Evolutionary conservation across 1,140 invertebrate species (phyloP).

Genomic region (Ceratina calcarata): DNA sequence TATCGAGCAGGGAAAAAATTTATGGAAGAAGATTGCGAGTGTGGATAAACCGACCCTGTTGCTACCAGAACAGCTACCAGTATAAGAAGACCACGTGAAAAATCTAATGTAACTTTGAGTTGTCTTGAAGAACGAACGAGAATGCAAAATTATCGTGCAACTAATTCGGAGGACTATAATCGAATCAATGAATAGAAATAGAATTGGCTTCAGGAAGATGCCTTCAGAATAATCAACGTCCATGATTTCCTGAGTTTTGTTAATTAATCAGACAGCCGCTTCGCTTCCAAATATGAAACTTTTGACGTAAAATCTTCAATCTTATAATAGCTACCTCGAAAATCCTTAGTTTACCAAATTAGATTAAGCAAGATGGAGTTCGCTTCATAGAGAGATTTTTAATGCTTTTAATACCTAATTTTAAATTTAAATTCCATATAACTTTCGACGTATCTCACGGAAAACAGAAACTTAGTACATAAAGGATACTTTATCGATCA

Average conservation of each 20-base stretch:
- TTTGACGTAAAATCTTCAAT: background rate
- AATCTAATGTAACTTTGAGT: conserved; percentile 50
- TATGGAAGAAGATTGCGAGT: background rate
- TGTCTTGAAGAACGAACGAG: conserved; percentile 24
- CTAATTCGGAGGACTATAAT: conserved; percentile 23
- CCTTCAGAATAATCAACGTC: conserved; percentile 29
- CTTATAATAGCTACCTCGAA: too few species aligned
- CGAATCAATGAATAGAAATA: conserved; percentile 34
- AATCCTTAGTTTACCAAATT: too few species aligned
- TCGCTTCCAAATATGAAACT: background rate
- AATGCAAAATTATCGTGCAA: conserved; percentile 41
- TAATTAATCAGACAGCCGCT: conserved; percentile 21
- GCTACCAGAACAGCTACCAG: conserved; percentile 28
- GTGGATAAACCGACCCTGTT: conserved; percentile 44
- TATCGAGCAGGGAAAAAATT: background rate
- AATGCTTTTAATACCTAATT: too few species aligned
- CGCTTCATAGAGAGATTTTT: too few species aligned
- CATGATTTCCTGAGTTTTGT: conserved; percentile 33
- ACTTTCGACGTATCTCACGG: background rate
- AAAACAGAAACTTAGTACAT: background rate
- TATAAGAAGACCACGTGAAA: conserved; percentile 52
- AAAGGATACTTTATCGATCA: background rate
- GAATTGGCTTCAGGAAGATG: conserved; percentile 35
- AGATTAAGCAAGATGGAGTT: too few species aligned
- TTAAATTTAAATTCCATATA: background rate